Base-by-base conservation (phyloP, 2,797 vertebrate species). In the Tapirus indicus region DNA sequence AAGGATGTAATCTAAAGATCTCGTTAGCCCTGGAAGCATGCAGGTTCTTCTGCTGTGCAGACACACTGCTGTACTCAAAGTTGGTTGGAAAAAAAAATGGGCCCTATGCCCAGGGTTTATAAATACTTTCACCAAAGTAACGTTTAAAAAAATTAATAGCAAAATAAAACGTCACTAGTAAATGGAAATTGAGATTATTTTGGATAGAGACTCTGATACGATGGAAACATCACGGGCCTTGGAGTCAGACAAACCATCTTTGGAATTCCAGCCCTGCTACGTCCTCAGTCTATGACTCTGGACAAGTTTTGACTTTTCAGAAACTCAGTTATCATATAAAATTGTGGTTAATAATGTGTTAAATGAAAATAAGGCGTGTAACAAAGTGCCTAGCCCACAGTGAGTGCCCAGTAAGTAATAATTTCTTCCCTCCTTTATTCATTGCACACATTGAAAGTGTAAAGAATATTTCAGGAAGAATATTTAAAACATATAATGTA, bases 161-260 rank as follows among this genome's bases (percentile, higher is more conserved):
- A 87, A 95, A 91, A 38, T 52, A 21, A 93, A 95, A 38, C 23
- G 18, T 87, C 52, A n/a, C 32, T 29, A 85, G 62, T 56, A 85
- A 72, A 13, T 72, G 60, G 79, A 83, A 66, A 13, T 88, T 58
- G n/a, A 47, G 44, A 32, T 75, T 41, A 21, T 58, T 80, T 79
- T 68, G 52, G 35, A 29, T 49, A n/a, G 7, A 14, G 90, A 27
- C 25, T 86, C 56, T 20, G 7, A 64, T 32, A 54, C 4, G 7
- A 38, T 66, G 44, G n/a, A 72, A 52, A 75, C 21, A 68, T 27
- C 21, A 17, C 38, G 29, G 66, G 72, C 41, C 80, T 80, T 62
- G 18, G 52, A 35, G 14, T 68, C 80, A 80, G 64, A 80, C 17
- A 72, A 54, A 78, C 27, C 18, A 7, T 82, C 18, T 52, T 41